Conservation (phyloP, 1,140 invertebrate genomes). For the Colletes gigas region DNA sequence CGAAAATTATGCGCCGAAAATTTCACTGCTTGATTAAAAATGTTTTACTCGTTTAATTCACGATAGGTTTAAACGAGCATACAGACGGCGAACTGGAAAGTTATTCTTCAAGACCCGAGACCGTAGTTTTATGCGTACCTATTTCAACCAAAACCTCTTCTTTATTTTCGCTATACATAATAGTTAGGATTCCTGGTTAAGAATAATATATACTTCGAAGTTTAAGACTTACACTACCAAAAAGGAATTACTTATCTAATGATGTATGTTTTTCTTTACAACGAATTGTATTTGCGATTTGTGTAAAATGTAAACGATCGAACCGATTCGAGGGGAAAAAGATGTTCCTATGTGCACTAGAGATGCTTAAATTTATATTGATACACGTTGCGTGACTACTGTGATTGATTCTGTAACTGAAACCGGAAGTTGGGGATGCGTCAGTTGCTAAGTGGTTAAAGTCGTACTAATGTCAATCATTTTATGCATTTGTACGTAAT, state of each 20-base stretch:
- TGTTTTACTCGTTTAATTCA: neutral
- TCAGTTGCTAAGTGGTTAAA: conserved; percentile 6
- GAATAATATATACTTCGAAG: too few species aligned
- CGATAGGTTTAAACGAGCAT: neutral
- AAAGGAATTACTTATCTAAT: too few species aligned
- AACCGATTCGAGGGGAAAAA: neutral
- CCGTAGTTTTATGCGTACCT: too few species aligned
- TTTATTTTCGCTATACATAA: too few species aligned
- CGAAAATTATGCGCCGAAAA: conserved; percentile 5
- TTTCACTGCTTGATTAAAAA: neutral
- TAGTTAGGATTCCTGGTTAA: too few species aligned
- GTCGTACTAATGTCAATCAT: conserved; percentile 48
- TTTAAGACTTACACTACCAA: too few species aligned
- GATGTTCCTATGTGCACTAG: neutral
- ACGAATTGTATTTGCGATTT: too few species aligned
- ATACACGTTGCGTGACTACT: conserved; percentile 20
- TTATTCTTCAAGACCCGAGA: too few species aligned
- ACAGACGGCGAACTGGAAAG: neutral
- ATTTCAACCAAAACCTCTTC: too few species aligned
- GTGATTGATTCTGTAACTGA: conserved; percentile 6
- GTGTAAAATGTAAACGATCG: too few species aligned
- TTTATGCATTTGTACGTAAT: neutral
- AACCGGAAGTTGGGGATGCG: conserved; percentile 11
- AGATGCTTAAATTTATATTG: conserved; percentile 5
- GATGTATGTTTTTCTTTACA: too few species aligned